These are phyloP conservation scores for Troides aeacus DNA, from an alignment of 2,888 invertebrate genomes.

Conservation along the genomic window DNA sequence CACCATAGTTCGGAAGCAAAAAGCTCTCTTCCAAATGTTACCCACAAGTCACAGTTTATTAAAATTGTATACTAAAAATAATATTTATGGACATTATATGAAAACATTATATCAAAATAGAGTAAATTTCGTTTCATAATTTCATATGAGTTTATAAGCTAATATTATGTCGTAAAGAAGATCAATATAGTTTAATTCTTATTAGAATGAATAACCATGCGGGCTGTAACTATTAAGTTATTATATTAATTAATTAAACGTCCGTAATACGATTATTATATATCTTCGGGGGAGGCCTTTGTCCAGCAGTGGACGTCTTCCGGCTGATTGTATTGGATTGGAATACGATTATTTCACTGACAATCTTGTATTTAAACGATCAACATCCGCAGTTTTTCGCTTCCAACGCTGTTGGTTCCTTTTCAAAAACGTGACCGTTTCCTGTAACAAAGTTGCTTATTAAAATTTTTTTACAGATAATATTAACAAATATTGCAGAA, in stretches of 20 bases:
- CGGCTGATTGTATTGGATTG: no score
- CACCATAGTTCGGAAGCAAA: no score
- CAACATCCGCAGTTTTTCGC: background rate
- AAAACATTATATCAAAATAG: no score
- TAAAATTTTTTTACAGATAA: conserved; percentile 12
- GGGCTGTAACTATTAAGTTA: background rate
- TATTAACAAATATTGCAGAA: background rate
- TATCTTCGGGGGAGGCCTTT: no score
- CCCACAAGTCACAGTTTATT: no score
- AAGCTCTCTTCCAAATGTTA: no score
- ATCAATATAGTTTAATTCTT: background rate
- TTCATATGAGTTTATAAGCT: background rate
- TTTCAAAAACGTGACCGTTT: background rate
- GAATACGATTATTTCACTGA: background rate
- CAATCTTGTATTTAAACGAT: conserved; percentile 7
- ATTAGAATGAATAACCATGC: background rate
- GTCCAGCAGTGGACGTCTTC: no score
- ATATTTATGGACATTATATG: no score
- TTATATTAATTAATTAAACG: background rate
- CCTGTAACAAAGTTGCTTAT: conserved; percentile 2
- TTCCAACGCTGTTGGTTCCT: background rate
- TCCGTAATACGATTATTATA: background rate
- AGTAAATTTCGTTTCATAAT: background rate
- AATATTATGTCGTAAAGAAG: background rate
- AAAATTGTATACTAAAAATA: no score